Conservation (phyloP, 2,888 invertebrate genomes). For the Stenodera caucasica region DNA sequence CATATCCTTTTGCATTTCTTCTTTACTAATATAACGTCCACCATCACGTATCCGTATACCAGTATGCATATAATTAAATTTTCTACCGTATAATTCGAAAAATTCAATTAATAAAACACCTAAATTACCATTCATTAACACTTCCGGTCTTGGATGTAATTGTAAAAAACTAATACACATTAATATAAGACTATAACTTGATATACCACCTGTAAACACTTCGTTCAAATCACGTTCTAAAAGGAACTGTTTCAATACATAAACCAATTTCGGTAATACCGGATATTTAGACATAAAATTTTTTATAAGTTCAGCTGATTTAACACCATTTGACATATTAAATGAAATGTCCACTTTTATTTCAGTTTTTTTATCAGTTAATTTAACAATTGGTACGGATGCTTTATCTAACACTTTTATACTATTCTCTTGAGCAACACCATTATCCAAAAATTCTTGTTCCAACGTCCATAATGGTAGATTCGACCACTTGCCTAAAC, state of each 20-base stretch:
- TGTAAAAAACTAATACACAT: conserved; percentile 98
- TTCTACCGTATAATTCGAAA: conserved; percentile 94
- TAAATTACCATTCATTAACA: conserved; percentile 63
- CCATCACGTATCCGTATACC: conserved; percentile 93
- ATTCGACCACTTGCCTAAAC: conserved; percentile 81
- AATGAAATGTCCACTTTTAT: conserved; percentile 99
- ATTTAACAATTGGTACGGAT: conserved; percentile 97
- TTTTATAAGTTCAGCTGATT: conserved; percentile 94
- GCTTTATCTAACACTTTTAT: conserved; percentile 98
- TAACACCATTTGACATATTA: conserved; percentile 97
- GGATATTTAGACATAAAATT: conserved; percentile 87
- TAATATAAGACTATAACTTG: conserved; percentile 96
- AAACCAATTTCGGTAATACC: conserved; percentile 88
- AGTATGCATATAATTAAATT: conserved; percentile 94
- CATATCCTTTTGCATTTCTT: conserved; percentile 91
- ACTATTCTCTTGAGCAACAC: conserved; percentile 85
- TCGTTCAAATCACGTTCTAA: conserved; percentile 97
- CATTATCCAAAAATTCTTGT: conserved; percentile 84
- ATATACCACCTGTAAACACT: conserved; percentile 99
- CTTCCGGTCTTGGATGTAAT: conserved; percentile 82
- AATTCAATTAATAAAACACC: conserved; percentile 96
- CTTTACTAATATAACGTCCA: conserved; percentile 91
- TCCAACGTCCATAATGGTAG: conserved; percentile 90
- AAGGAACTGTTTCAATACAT: conserved; percentile 98
- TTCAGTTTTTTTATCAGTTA: conserved; percentile 83